Percentiles rank a stretch among this genome's conserved stretches.
Conservation (phyloP, 2,888 invertebrate species). For the Scaptomyza tumidula region DNA sequence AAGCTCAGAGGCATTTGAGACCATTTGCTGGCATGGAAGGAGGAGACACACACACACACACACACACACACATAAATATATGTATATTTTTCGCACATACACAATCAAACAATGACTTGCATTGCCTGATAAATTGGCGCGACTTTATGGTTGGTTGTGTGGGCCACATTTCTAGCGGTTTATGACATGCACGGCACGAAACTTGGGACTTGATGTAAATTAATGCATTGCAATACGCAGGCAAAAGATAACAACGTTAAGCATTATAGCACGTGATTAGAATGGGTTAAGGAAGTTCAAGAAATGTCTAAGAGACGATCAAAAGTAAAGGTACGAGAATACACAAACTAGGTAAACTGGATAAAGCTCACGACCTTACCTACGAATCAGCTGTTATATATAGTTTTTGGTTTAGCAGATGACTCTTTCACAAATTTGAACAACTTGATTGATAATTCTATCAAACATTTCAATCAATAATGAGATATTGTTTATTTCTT, state of each 20-base stretch:
- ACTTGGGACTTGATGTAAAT: slow-evolving; percentile 22
- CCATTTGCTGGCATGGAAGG: slow-evolving; percentile 8
- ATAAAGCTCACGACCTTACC: too few relatives aligned
- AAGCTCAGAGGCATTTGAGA: slow-evolving; percentile 51
- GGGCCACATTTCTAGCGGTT: slow-evolving; percentile 4
- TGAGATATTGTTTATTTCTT: slow-evolving; percentile 30
- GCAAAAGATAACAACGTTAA: not conserved
- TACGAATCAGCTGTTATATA: too few relatives aligned
- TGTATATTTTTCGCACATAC: slow-evolving; percentile 23
- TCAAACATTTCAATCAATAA: too few relatives aligned
- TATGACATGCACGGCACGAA: slow-evolving; percentile 50
- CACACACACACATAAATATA: slow-evolving; percentile 36
- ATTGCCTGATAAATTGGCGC: slow-evolving; percentile 65
- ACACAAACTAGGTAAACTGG: too few relatives aligned
- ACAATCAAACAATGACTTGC: slow-evolving; percentile 71
- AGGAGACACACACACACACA: slow-evolving; percentile 49
- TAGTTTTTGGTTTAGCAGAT: too few relatives aligned
- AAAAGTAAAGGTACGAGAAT: too few relatives aligned
- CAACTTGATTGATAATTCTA: too few relatives aligned
- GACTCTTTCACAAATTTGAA: too few relatives aligned
- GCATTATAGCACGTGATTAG: not conserved
- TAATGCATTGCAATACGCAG: slow-evolving; percentile 31
- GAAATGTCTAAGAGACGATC: not conserved
- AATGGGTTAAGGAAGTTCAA: not conserved
- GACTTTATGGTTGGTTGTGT: slow-evolving; percentile 22